These are phyloP conservation scores for Peromyscus aztecus DNA, from an alignment of 2,797 vertebrate species.

Conservation along the genomic window DNA sequence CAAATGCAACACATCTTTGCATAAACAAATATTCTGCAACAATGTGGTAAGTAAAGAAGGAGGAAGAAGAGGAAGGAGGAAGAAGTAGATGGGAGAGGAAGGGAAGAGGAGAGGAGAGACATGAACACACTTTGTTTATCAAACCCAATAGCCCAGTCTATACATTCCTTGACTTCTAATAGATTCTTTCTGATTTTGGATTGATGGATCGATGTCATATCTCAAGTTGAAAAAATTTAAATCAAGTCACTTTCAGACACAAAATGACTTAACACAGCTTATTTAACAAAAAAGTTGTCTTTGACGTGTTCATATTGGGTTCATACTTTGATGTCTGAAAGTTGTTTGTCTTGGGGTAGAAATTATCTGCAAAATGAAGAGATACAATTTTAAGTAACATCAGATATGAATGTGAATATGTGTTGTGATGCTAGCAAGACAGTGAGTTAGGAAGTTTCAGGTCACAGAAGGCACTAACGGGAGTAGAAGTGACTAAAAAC, in stretches of 20 bases:
- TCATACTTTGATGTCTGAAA: background rate
- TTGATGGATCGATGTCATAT: background rate
- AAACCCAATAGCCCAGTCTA: background rate
- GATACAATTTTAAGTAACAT: slow-evolving; percentile 25
- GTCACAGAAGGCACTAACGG: background rate
- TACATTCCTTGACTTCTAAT: background rate
- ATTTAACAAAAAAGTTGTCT: slow-evolving; percentile 15
- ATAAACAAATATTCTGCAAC: background rate
- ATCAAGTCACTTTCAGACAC: background rate
- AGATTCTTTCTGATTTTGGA: background rate
- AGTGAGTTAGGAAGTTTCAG: background rate
- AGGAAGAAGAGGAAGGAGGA: background rate
- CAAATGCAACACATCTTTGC: no score
- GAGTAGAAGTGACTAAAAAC: background rate
- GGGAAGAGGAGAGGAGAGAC: background rate
- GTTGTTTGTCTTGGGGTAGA: background rate
- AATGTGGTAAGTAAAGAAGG: background rate
- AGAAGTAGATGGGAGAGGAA: no score
- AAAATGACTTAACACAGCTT: background rate
- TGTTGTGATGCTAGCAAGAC: background rate
- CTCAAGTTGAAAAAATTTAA: background rate
- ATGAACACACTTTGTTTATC: background rate
- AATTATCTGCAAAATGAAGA: background rate
- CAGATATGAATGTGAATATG: background rate
- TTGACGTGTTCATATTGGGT: background rate